These are phyloP conservation scores for Osmerus eperlanus DNA, from an alignment of 2,113 vertebrate genomes.

Conservation along the genomic window DNA sequence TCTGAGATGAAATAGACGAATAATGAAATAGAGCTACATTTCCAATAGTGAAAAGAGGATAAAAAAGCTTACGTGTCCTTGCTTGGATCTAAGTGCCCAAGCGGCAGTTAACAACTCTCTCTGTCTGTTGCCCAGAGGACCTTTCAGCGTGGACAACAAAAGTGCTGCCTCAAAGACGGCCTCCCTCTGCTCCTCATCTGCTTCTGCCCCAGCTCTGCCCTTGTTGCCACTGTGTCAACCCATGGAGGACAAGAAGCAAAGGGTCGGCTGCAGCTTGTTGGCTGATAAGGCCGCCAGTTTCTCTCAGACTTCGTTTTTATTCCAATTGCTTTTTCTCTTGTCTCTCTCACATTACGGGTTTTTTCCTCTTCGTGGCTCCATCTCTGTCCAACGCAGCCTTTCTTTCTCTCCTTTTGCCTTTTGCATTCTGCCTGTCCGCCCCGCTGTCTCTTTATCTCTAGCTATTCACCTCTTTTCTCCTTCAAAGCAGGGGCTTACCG, in stretches of 20 bases:
- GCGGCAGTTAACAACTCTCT: neutral
- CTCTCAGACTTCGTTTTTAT: too few species aligned
- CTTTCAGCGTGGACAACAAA: neutral
- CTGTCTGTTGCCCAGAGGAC: neutral
- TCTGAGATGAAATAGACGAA: slow-evolving; percentile 22
- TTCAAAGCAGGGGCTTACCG: too few species aligned
- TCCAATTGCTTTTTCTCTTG: too few species aligned
- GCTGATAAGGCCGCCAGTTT: too few species aligned
- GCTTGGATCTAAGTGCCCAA: too few species aligned
- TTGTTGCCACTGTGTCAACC: neutral
- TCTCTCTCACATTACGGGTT: slow-evolving; percentile 7
- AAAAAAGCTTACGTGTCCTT: too few species aligned
- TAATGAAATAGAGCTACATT: slow-evolving; percentile 8
- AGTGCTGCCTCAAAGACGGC: too few species aligned
- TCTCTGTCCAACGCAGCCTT: slow-evolving; percentile 8
- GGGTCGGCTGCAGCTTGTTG: too few species aligned
- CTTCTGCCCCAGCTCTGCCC: neutral
- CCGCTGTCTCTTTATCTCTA: slow-evolving; percentile 25
- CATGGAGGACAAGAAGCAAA: neutral
- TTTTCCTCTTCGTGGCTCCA: slow-evolving; percentile 1
- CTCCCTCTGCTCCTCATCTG: too few species aligned
- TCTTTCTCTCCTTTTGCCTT: slow-evolving; percentile 12
- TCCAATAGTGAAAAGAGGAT: too few species aligned
- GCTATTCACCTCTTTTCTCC: neutral
- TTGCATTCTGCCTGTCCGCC: slow-evolving; percentile 20